Conservation (phyloP, 37 sponge, comb jelly and placozoan genomes). For the Amphimedon queenslandica region DNA sequence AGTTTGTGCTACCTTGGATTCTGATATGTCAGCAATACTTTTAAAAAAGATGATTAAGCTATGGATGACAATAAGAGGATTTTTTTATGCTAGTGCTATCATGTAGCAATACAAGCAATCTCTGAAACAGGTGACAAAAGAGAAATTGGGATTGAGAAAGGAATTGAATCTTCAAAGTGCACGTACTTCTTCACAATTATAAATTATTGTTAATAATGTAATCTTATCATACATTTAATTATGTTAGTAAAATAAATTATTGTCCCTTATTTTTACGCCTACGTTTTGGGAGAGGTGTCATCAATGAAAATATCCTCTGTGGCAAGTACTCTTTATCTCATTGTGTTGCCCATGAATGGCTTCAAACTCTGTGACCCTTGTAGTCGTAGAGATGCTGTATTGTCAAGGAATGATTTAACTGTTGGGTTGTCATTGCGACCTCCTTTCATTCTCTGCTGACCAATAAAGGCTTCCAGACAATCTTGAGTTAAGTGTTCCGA, state of each 20-base stretch:
- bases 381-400: conserved; percentile 20
- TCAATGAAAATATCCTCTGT: neutral
- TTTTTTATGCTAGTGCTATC: conserved; percentile 21
- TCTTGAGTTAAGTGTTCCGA: conserved; percentile 31
- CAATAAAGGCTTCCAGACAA: conserved; percentile 37
- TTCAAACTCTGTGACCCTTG: conserved; percentile 34
- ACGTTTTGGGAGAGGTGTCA: conserved; percentile 1
- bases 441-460: conserved; percentile 25
- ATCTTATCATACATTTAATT: neutral
- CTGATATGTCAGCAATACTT: too few species aligned
- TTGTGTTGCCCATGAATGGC: conserved; percentile 25
- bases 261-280: neutral
- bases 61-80: conserved; percentile 38
- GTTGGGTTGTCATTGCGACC: conserved; percentile 36
- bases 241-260: neutral
- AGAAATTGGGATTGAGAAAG: conserved; percentile 4
- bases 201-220: conserved; percentile 5
- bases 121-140: neutral
- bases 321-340: neutral
- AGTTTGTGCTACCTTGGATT: too few species aligned
- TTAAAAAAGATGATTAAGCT: conserved; percentile 30
- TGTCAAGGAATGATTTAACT: conserved; percentile 17
- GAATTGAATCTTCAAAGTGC: conserved; percentile 22
- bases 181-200: neutral
- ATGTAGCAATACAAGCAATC: conserved; percentile 16